Evolutionary conservation across 2,797 vertebrate species (phyloP), one percentile per base, ranked within the genome.

Genomic region (Pelochelys cantorii): DNA sequence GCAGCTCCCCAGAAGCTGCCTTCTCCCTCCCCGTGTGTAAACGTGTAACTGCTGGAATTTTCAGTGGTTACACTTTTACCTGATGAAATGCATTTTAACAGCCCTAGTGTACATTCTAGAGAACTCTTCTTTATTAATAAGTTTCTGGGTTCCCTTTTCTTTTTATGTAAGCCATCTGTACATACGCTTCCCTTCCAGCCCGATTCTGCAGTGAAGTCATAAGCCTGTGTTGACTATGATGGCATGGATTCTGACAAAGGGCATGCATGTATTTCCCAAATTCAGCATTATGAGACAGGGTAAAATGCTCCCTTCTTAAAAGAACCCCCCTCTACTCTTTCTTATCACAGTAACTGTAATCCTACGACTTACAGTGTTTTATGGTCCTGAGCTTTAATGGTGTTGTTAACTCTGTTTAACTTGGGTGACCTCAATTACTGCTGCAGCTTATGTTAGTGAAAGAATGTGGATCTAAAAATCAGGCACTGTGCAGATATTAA

Each of bases 301-400:
- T 18, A 60, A 79, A n/a, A 57, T 5, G 54, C 34, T 52, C 2
- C 11, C 8, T 84, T 88, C 3, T 29, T 3, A 57, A 37, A 74
- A 0, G 25, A 83, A 87, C 60, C 42, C 42, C 42, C 42, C 5
- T 2, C 25, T 71, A 71, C 59, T 27, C 42, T 74, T 92, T 56
- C 34, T 75, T 0, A 37, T 75, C 29, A 2, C 29, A 53, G 29
- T 83, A 88, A 29, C 8, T 77, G 11, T 53, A 87, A 23, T 9
- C 57, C 27, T 37, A 1, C 29, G 79, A 3, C n/a, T 34, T 34
- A 34, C 15, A 17, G 77, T 77, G 29, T 86, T n/a, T 5, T 91
- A n/a, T 29, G 87, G 74, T 83, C 80, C 23, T 55, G 3, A 93
- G 79, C 56, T 94, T 87, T 75, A 75, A 82, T 31, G 57, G 75